Evolutionary conservation across 2,888 invertebrate genomes (phyloP).

Genomic region (Nomada ferruginata): DNA sequence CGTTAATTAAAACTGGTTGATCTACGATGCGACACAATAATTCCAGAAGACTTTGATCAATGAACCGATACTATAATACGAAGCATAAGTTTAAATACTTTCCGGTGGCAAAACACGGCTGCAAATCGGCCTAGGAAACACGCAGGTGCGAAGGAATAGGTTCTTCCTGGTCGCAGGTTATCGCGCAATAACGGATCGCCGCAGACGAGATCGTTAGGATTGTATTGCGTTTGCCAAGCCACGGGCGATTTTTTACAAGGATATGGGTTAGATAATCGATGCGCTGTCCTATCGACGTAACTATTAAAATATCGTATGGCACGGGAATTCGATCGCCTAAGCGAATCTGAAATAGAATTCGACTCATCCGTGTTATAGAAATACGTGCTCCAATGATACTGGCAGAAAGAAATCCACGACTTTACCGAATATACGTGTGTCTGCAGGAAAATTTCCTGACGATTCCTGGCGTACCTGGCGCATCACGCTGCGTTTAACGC

Average conservation of each 20-base stretch:
- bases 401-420: too few relatives aligned
- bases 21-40: too few relatives aligned
- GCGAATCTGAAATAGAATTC: slow-evolving; percentile 49
- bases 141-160: slow-evolving; percentile 27
- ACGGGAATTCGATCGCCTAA: slow-evolving; percentile 40
- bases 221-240: slow-evolving; percentile 58
- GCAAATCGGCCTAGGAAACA: not conserved
- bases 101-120: not conserved
- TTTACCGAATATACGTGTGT: too few relatives aligned
- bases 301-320: slow-evolving; percentile 59
- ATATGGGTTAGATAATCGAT: slow-evolving; percentile 62
- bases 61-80: too few relatives aligned
- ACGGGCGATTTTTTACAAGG: slow-evolving; percentile 52
- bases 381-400: not conserved
- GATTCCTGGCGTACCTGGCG: too few relatives aligned
- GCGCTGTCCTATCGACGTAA: slow-evolving; percentile 48
- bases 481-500: too few relatives aligned
- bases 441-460: too few relatives aligned
- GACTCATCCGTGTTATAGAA: slow-evolving; percentile 2
- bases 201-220: slow-evolving; percentile 46
- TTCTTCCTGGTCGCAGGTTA: slow-evolving; percentile 7
- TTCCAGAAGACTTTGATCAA: too few relatives aligned
- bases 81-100: too few relatives aligned
- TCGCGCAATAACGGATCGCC: slow-evolving; percentile 45
- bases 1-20: too few relatives aligned